phyloP scores from a whole-genome alignment of 2,888 invertebrate species.

The Harpagoxenus sublaevis region DNA sequence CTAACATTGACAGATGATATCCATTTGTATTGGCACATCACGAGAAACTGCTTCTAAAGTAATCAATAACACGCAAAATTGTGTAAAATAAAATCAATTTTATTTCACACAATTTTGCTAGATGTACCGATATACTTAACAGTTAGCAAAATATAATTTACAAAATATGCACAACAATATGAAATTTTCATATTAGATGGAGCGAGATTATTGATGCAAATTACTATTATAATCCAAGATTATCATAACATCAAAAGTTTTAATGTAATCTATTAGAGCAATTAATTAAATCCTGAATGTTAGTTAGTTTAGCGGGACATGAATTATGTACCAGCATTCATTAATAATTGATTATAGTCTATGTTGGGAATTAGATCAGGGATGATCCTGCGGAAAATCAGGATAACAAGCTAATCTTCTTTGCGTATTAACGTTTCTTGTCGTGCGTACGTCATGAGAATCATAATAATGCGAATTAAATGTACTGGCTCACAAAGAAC shows the following conservation, averaged over 20 bases:
- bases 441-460: not conserved
- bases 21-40: constrained; percentile 10
- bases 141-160: not conserved
- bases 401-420: constrained; percentile 31
- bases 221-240: not conserved
- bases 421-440: constrained; percentile 33
- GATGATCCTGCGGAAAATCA: constrained; percentile 42
- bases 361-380: constrained; percentile 15
- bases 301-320: constrained; percentile 22
- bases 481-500: constrained; percentile 12
- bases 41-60: not conserved
- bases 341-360: constrained; percentile 30
- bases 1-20: constrained; percentile 28
- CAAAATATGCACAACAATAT: not conserved
- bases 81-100: not conserved
- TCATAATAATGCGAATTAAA: constrained; percentile 34
- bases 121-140: not conserved
- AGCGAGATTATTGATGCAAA: constrained; percentile 16
- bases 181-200: not conserved
- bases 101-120: not conserved
- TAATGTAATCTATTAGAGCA: constrained; percentile 10
- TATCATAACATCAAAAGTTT: constrained; percentile 20
- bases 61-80: constrained; percentile 13
- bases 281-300: constrained; percentile 27
- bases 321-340: constrained; percentile 29